Conservation (phyloP, 2,888 invertebrate species). For the Choreutis nemorana region DNA sequence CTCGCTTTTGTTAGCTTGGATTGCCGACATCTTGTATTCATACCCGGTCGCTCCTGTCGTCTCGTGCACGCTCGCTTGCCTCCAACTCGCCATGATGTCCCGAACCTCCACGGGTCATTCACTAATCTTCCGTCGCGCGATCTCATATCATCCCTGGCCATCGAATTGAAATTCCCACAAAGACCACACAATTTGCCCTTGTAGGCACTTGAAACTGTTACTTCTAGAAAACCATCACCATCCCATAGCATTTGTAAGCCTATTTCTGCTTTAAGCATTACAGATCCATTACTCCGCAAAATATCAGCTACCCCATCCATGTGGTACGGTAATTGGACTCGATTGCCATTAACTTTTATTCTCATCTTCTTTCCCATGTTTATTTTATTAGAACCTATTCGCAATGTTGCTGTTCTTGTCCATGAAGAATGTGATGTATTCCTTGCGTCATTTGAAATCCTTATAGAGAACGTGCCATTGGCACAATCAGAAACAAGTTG, state of each 20-base stretch:
- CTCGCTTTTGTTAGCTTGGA: conserved; percentile 48
- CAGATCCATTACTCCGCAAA: conserved; percentile 71
- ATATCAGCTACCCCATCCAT: conserved; percentile 67
- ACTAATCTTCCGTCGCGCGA: conserved; percentile 73
- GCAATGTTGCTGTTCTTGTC: conserved; percentile 87
- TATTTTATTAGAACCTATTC: conserved; percentile 77
- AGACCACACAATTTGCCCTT: conserved; percentile 86
- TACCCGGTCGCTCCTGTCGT: conserved; percentile 54
- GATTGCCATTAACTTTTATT: conserved; percentile 85
- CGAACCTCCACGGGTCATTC: conserved; percentile 76
- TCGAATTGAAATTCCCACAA: conserved; percentile 93
- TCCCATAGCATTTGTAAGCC: conserved; percentile 92
- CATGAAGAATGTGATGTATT: conserved; percentile 85
- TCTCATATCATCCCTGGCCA: conserved; percentile 84
- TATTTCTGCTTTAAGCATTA: conserved; percentile 72
- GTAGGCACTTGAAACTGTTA: conserved; percentile 76
- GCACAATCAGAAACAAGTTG: conserved; percentile 85
- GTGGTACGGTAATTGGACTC: conserved; percentile 75
- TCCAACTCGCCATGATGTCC: conserved; percentile 91
- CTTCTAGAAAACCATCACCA: conserved; percentile 91
- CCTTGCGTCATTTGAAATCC: conserved; percentile 89
- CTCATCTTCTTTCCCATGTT: conserved; percentile 87
- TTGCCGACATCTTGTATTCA: conserved; percentile 54
- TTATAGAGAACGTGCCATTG: conserved; percentile 81
- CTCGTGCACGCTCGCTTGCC: conserved; percentile 76